Evolutionary conservation across 2,797 vertebrate genomes (phyloP), one percentile per base, ranked within the genome.

Genomic region (Oryzias sinensis): DNA sequence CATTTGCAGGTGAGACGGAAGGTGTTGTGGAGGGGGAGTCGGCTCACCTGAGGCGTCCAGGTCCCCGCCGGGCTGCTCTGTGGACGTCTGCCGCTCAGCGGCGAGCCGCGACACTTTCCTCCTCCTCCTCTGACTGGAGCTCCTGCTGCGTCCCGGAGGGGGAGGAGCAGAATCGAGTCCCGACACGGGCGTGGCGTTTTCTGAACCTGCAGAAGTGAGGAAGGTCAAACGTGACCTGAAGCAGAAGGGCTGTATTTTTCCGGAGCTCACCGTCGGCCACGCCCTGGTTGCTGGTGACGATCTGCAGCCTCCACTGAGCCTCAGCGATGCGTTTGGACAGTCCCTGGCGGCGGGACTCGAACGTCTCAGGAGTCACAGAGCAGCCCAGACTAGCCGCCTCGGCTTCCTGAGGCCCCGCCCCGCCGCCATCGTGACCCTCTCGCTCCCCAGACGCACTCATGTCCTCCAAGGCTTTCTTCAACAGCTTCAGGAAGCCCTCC

Each of bases 221-320:
- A 43, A 40, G 9, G n/a, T 40, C 44, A 45, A 11, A 16, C 5
- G 5, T 6, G 43, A 17, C 6, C 14, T 17, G 14, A 1, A 43
- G 17, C 5, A 5, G 5, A 2, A 9, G 29, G 40, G 25, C n/a
- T 27, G 8, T 2, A 17, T 15, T 4, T 18, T 5, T 13, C 5
- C 4, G 22, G 64, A 44, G 24, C 42, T 90, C 68, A 92, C 90
- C 79, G 4, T 33, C 76, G 37, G 64, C 60, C 2, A 49, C 59
- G 55, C 56, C 48, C 56, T 85, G 93, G 82, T 97, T 98, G 80
- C 93, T 96, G 76, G 86, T 93, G 74, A 97, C 91, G 80, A 99
- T 93, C 77, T 95, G 97, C 72, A 94, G 93, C 76, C 97, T 91
- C 97, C 97, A 99, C 52, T 95, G 94, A 68, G 97, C 95, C 88